Base-by-base conservation (phyloP, 2,888 invertebrate genomes). In the Horisme vitalbata region DNA sequence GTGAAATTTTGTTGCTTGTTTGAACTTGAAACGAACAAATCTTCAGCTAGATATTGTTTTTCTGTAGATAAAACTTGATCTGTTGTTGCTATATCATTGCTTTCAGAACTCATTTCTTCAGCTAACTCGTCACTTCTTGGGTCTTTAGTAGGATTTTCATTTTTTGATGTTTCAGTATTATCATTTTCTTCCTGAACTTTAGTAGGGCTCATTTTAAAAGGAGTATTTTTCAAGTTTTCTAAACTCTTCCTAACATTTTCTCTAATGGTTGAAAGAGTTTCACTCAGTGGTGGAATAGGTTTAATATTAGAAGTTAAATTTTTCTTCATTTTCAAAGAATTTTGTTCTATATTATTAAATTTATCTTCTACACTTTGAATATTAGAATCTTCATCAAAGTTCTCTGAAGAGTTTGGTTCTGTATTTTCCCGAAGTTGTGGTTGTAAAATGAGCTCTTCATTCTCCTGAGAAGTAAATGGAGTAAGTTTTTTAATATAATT, bases 221-320 rank as follows among this genome's bases (percentile, higher is more conserved):
- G 8, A n/a, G 26, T 28, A 10, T 24, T 35, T 41, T 44, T 23
- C 3, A 76, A 34, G 9, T 61, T 60, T 35, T 73, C 63, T n/a
- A 76, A 44, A 28, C 52, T 68, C 31, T 57, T 67, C 13, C 57
- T 44, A 11, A 75, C 51, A 35, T 65, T 70, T 30, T 69, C 59
- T 55, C 58, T 72, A 0, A 78, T 45, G 12, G 56, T 48, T 9
- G 60, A 52, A 11, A 73, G 34, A 0, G 47, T 48, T 46, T 64
- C 50, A 39, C 51, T 59, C 8, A 63, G 13, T 12, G 28, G 24
- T 21, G 43, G 11, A 5, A 39, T 18, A 23, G 15, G 3, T 30
- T 52, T 44, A 18, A 28, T 30, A 27, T 30, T n/a, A 4, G 31
- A 1, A 24, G 11, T n/a, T 5, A 13, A 10, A 13, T 20, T 28